A percentile compares a stretch with the other conserved stretches of the same genome.
Conservation (phyloP, 2,888 invertebrate genomes). For the Rhagophthalmus giganteus region DNA sequence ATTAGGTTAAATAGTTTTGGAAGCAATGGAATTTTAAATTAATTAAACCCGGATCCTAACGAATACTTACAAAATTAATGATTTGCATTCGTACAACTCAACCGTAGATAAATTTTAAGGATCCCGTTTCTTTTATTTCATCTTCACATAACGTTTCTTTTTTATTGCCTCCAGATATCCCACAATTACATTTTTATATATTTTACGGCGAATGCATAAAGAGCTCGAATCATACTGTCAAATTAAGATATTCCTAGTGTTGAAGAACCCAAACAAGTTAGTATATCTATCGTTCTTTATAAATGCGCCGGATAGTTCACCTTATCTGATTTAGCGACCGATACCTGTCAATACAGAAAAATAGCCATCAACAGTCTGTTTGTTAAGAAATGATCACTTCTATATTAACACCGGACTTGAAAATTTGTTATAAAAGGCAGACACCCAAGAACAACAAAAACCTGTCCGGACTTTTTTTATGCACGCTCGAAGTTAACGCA, state of each 20-base stretch:
- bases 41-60: conserved; percentile 32
- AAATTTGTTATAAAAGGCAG: conserved; percentile 5
- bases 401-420: conserved; percentile 8
- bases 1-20: conserved; percentile 38
- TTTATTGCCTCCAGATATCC: conserved; percentile 24
- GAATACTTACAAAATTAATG: conserved; percentile 37
- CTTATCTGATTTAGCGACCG: conserved; percentile 20
- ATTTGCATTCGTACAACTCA: conserved; percentile 33
- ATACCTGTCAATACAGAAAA: conserved; percentile 16
- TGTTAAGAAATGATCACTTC: too few relatives aligned
- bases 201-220: conserved; percentile 16
- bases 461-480: neutral
- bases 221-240: conserved; percentile 17
- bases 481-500: neutral
- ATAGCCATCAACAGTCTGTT: conserved; percentile 14
- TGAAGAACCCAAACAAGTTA: conserved; percentile 4
- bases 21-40: conserved; percentile 35
- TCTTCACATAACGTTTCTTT: conserved; percentile 28
- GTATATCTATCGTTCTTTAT: neutral
- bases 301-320: conserved; percentile 13
- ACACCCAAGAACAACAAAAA: conserved; percentile 6
- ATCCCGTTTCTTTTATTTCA: conserved; percentile 35
- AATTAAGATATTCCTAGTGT: conserved; percentile 17
- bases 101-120: conserved; percentile 36
- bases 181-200: conserved; percentile 20